Evolutionary conservation across 2,888 invertebrate genomes (phyloP), one percentile per base, ranked within the genome.

Genomic region (Lasioglossum marginatum): DNA sequence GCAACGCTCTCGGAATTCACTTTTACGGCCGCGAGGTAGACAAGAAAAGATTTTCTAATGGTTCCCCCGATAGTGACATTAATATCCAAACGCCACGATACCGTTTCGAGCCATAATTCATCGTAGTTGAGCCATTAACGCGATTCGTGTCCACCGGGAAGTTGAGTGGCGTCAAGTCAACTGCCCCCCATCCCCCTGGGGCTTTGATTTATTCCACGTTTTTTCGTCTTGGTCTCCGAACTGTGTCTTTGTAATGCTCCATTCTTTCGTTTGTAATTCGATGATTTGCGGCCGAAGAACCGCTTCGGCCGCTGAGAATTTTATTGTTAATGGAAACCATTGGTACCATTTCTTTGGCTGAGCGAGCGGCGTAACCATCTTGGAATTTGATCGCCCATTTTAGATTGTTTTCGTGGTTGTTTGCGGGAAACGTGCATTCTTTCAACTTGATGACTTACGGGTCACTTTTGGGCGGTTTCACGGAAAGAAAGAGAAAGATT

Each of bases 81-180:
- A 77, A 77, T 77, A 52, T 37, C 48, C 48, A 37, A 77, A 77
- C 27, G 48, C 37, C 68, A 2, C 37, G 63, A 66, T 34, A 66
- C 19, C 48, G 68, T 77, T 52, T 77, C 66, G 48, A 37, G n/a
- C 68, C 77, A 68, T 77, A 77, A 68, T 70, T 77, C 77, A 70
- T 77, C 40, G 77, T 48, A 66, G 77, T 48, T 27, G 68, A 43
- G 68, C 77, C 77, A 77, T 77, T 77, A 70, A 68, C 77, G 77
- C 77, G 63, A 77, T 77, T 70, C 77, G 37, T 70, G 77, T 68
- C 70, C 77, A 77, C 77, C 27, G 48, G 19, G 52, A 70, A 77
- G 70, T 52, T 34, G 77, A 52, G 52, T 70, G 70, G 70, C 48
- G 48, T 52, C 19, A 4, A 68, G 37, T 37, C 70, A 77, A 77